Percentiles rank a stretch among this genome's conserved stretches.
Evolutionary conservation across 2,797 vertebrate genomes (phyloP).

Genomic region (Bovichtus diacanthus): DNA sequence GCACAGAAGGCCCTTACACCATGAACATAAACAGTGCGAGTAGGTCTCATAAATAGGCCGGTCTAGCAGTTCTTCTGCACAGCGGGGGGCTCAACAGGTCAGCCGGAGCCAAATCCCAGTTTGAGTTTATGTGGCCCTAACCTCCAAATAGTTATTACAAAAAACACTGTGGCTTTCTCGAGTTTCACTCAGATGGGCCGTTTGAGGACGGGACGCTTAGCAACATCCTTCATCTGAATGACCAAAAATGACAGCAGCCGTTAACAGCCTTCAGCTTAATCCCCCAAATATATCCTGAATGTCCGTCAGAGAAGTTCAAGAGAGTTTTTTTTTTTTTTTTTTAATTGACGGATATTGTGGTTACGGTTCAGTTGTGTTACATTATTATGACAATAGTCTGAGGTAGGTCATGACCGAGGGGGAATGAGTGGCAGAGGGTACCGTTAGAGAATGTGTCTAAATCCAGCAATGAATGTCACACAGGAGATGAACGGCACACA

Average conservation of each 20-base stretch:
- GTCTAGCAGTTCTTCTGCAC: constrained; percentile 5
- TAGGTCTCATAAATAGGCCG: constrained; percentile 37
- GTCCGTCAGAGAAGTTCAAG: constrained; percentile 1
- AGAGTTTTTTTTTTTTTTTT: constrained; percentile 2
- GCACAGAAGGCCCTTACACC: constrained; percentile 3
- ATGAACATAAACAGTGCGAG: constrained; percentile 38
- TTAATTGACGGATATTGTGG: constrained; percentile 33
- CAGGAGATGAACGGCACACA: constrained; percentile 32
- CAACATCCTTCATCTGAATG: constrained; percentile 40
- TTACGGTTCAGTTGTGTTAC: constrained; percentile 49
- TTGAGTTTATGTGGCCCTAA: constrained; percentile 49
- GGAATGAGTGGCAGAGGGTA: constrained; percentile 40
- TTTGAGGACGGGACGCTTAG: constrained; percentile 46
- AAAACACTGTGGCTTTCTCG: constrained; percentile 53
- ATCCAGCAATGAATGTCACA: constrained; percentile 56
- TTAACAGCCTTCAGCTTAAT: constrained; percentile 42
- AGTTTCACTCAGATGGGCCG: constrained; percentile 54
- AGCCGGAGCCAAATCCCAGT: constrained; percentile 26
- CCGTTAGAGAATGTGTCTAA: constrained; percentile 50
- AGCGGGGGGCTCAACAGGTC: constrained; percentile 20
- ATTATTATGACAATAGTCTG: constrained; percentile 50
- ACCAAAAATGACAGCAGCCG: constrained; percentile 46
- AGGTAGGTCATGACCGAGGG: constrained; percentile 25
- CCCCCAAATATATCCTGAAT: constrained; percentile 19
- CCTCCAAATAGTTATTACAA: constrained; percentile 67